Conservation (phyloP, 2,797 vertebrate genomes). For the Lepus oiostolus region DNA sequence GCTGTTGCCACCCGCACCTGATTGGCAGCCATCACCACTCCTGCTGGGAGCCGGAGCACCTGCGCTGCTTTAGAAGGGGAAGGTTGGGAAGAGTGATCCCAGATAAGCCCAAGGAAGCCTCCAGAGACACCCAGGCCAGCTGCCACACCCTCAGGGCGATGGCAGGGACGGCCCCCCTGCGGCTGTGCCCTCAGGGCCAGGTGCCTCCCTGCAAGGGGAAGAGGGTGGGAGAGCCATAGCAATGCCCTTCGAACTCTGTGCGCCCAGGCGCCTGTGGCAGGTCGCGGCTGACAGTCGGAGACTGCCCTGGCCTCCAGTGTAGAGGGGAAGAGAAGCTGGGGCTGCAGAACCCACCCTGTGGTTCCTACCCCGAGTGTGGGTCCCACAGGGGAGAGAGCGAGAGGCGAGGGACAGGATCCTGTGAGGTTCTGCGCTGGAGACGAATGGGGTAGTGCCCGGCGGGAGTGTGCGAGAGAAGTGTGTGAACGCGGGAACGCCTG, state of each 20-base stretch:
- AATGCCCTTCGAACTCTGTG: constrained; percentile 33
- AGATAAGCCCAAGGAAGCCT: constrained; percentile 21
- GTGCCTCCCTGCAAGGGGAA: constrained; percentile 26
- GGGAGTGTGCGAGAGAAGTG: constrained; percentile 45
- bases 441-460: constrained; percentile 54
- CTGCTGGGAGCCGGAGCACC: not conserved
- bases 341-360: constrained; percentile 26
- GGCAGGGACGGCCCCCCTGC: not conserved
- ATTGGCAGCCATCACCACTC: not conserved
- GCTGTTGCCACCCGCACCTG: constrained; percentile 60
- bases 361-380: not conserved
- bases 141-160: constrained; percentile 57
- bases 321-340: not conserved
- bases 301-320: constrained; percentile 48
- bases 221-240: not conserved
- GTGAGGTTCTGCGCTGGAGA: not conserved
- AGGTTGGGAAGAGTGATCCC: not conserved
- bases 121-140: constrained; percentile 56
- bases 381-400: not conserved
- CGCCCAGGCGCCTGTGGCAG: not conserved
- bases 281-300: constrained; percentile 58
- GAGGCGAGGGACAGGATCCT: not conserved
- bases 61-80: not conserved
- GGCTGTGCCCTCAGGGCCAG: not conserved
- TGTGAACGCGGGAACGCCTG: constrained; percentile 74